Percentiles rank a stretch among this genome's conserved stretches.
Conservation (phyloP, 2,888 invertebrate genomes). For the Dasypolia templi region DNA sequence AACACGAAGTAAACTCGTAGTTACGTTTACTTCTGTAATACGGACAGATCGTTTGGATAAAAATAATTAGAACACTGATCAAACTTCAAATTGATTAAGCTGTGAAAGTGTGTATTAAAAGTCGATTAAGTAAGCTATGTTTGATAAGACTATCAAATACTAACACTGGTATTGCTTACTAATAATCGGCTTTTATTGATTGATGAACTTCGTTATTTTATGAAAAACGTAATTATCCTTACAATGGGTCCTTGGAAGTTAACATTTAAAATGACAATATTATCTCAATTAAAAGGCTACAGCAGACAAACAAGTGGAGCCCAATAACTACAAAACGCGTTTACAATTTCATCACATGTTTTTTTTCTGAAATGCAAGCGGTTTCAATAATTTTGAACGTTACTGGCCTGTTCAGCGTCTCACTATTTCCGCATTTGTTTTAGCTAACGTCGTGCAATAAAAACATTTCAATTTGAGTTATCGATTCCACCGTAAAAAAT, state of each 20-base stretch:
- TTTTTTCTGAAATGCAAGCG: conserved; percentile 1
- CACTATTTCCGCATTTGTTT: conserved; percentile 13
- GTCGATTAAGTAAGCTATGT: neutral
- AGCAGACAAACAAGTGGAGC: neutral
- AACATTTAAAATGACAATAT: neutral
- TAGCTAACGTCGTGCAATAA: neutral
- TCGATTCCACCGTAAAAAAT: neutral
- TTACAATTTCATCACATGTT: neutral
- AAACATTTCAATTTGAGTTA: conserved; percentile 1
- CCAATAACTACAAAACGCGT: neutral
- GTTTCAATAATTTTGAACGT: conserved; percentile 9
- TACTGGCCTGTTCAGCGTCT: neutral
- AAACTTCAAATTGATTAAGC: neutral
- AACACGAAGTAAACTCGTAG: neutral
- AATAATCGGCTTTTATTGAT: no score
- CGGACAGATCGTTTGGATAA: neutral
- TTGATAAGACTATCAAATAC: no score
- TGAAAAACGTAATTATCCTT: no score
- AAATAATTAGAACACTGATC: neutral
- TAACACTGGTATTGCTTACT: no score
- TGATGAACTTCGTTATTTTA: no score
- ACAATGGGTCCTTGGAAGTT: neutral
- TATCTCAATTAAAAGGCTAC: neutral
- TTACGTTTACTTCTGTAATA: conserved; percentile 11
- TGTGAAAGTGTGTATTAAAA: neutral